A percentile compares a stretch with the other conserved stretches of the same genome.
These are phyloP conservation scores for Novumbra hubbsi DNA, from an alignment of 2,797 vertebrate species.

Conservation along the genomic window DNA sequence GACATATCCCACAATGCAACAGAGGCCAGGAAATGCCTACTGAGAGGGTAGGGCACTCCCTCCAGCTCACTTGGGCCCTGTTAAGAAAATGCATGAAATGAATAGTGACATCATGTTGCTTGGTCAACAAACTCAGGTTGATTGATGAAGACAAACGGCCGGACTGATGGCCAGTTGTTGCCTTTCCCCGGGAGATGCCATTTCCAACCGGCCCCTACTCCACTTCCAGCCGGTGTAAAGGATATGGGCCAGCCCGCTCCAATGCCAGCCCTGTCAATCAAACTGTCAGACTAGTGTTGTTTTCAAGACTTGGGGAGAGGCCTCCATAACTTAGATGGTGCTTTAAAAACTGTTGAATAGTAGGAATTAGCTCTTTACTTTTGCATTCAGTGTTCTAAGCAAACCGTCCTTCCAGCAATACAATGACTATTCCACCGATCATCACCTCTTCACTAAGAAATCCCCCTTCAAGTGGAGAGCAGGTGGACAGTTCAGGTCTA, in stretches of 20 bases:
- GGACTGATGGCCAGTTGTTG: constrained; percentile 78
- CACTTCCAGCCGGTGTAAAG: constrained; percentile 67
- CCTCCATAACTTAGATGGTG: constrained; percentile 33
- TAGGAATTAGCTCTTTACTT: neutral
- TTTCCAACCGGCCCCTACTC: constrained; percentile 62
- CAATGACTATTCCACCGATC: too few relatives aligned
- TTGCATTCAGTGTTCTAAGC: neutral
- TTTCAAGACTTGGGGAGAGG: constrained; percentile 47
- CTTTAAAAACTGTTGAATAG: constrained; percentile 25
- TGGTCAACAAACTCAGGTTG: constrained; percentile 82
- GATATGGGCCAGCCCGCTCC: constrained; percentile 59
- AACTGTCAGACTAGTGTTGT: constrained; percentile 33
- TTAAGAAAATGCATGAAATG: constrained; percentile 83
- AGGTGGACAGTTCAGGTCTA: too few relatives aligned
- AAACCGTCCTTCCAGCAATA: neutral
- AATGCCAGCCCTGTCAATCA: constrained; percentile 64
- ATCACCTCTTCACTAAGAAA: too few relatives aligned
- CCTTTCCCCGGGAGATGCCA: constrained; percentile 75
- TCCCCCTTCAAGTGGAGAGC: too few relatives aligned
- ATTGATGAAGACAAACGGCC: constrained; percentile 86
- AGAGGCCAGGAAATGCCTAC: constrained; percentile 73
- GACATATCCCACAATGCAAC: constrained; percentile 73
- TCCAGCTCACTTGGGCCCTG: constrained; percentile 67
- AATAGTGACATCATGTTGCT: constrained; percentile 85
- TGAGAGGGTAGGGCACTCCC: constrained; percentile 68